Evolutionary conservation across 2,113 vertebrate species (phyloP).

Genomic region (Alosa alosa): DNA sequence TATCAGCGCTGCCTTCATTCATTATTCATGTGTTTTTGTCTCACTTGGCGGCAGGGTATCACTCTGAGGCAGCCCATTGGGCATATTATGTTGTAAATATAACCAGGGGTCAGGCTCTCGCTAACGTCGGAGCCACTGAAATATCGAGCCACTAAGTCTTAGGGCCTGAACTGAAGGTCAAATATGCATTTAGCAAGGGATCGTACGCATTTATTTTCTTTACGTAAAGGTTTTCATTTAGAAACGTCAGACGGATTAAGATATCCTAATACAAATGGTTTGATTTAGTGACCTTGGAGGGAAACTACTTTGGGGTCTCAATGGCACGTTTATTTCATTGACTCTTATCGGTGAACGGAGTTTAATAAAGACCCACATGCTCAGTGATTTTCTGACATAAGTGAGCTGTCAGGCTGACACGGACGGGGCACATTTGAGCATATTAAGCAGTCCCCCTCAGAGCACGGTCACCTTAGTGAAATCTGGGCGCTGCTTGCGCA

Average conservation of each 20-base stretch:
- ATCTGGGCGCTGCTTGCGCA: neutral
- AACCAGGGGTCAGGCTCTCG: slow-evolving; percentile 14
- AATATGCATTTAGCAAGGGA: slow-evolving; percentile 59
- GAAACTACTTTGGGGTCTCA: neutral
- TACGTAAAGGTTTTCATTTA: slow-evolving; percentile 30
- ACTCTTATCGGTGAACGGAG: neutral
- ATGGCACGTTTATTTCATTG: neutral
- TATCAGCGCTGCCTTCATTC: slow-evolving; percentile 39
- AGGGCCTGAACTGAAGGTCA: slow-evolving; percentile 58
- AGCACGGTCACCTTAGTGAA: slow-evolving; percentile 10
- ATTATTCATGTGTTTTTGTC: slow-evolving; percentile 52
- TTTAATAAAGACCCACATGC: slow-evolving; percentile 14
- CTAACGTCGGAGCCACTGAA: slow-evolving; percentile 20
- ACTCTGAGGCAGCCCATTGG: slow-evolving; percentile 36
- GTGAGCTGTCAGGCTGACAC: neutral
- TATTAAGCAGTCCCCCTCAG: neutral
- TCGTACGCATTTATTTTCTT: slow-evolving; percentile 53
- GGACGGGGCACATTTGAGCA: neutral
- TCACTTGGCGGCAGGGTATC: slow-evolving; percentile 38
- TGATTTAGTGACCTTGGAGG: slow-evolving; percentile 60
- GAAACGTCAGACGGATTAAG: slow-evolving; percentile 51
- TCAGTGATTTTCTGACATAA: neutral
- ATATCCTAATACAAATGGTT: slow-evolving; percentile 63
- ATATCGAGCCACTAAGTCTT: slow-evolving; percentile 29
- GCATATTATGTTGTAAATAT: slow-evolving; percentile 51